A percentile compares a stretch with the other conserved stretches of the same genome.
phyloP scores from a whole-genome alignment of 1,140 invertebrate genomes.

The Tetragnatha versicolor region DNA sequence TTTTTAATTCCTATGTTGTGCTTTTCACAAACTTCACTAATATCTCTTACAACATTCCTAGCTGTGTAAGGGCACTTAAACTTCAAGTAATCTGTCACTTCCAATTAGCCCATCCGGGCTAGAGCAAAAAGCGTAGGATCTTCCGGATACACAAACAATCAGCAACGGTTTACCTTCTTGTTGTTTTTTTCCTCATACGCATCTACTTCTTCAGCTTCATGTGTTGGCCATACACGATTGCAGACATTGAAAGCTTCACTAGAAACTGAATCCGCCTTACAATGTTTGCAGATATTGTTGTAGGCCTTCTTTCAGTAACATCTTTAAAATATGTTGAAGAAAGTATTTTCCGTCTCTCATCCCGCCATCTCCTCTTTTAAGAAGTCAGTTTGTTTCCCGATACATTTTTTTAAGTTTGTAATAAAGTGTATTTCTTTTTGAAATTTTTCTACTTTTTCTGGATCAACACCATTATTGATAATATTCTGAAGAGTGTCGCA shows the following conservation, averaged over 20 bases:
- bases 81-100: conserved; percentile 61
- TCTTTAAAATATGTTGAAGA: background rate
- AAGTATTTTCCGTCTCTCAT: background rate
- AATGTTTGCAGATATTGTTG: background rate
- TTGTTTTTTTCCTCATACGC: conserved; percentile 54
- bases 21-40: conserved; percentile 36
- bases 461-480: no score
- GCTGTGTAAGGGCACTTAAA: conserved; percentile 61
- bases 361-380: no score
- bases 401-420: no score
- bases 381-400: no score
- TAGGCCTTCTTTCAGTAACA: background rate
- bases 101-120: conserved; percentile 64
- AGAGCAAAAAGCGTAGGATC: conserved; percentile 61
- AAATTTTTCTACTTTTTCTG: no score
- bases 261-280: background rate
- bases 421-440: no score
- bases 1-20: background rate
- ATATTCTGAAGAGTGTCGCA: no score
- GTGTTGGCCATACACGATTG: conserved; percentile 58
- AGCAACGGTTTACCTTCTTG: conserved; percentile 59
- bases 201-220: conserved; percentile 59
- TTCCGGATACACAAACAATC: conserved; percentile 62
- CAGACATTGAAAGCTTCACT: background rate
- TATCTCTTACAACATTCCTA: conserved; percentile 39